Base-by-base conservation (phyloP, 2,888 invertebrate species). In the Ectemnius continuus region DNA sequence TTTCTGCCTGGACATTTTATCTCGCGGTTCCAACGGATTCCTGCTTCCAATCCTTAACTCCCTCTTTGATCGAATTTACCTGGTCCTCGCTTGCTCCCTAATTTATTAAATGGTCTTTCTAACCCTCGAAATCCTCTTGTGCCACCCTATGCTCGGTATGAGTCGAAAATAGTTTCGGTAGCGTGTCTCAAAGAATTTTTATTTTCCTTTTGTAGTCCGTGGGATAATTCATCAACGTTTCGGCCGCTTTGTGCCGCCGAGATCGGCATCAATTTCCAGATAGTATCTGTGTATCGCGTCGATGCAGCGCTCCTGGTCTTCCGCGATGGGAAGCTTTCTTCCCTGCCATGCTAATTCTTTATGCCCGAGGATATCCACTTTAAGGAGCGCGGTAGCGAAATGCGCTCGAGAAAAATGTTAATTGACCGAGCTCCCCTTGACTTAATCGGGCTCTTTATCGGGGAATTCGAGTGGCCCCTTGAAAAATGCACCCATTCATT, bases 251-350 rank as follows among this genome's bases (percentile, higher is more conserved):
- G 65, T 57, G 73, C 59, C 58, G 45, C 65, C 67, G 77, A 60
- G 70, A 65, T 28, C 65, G 59, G 78, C 76, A 70, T 73, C 72
- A 59, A 56, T 78, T 56, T 73, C 67, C 36, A 36, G 77, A 77
- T 76, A 57, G 73, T 78, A 77, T 77, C 78, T 63, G 59, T 45
- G 20, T 60, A 59, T 71, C 61, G 58, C 79, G 77, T 74, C 81
- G 74, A 78, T 72, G 78, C 72, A 81, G 76, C 61, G 83, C 83
- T 83, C 66, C 83, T 59, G 83, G 81, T 83, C 75, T 83, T 83
- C 61, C 74, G 61, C 81, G 86, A 85, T 87, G 88, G 87, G 86
- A 87, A 90, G 88, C 85, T 36, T 23, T 23, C 23, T 45, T 28
- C n/a, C 28, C 26, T 18, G 8, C 16, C 5, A 46, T 14, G 36